Base-by-base conservation (phyloP, 35 echinoderm and acorn worm genomes). In the Apostichopus californicus region DNA sequence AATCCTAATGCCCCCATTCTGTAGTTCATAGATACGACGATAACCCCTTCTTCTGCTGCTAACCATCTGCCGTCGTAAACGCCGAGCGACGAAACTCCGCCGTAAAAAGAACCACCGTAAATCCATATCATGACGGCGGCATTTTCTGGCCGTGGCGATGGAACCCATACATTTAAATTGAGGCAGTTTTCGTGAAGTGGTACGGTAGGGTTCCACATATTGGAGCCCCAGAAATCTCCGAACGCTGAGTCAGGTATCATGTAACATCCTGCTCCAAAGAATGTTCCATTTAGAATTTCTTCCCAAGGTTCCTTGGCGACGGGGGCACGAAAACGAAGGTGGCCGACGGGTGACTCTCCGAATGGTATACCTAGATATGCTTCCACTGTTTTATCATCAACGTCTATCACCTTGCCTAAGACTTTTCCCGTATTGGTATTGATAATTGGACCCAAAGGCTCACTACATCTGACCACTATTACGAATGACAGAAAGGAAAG, bases 11-110 rank as follows among this genome's bases (percentile, higher is more conserved):
- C 88, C 6, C 94, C 93, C 55, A 98, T 83, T 82, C 97, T 88
- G 81, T 98, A 98, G 66, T 98, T 98, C 94, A 98, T 96, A 3
- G 94, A 96, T 1, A 98, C 97, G 25, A 98, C 95, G 17, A 98
- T 86, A 22, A 98, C 91, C 11, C 92, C 77, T 79, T 96, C 92
- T 73, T 91, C 94, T 3, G 97, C 93, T 20, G 95, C 77, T 77
- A 98, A 57, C 70, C 78, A 92, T 28, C 86, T 88, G 13, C 97
- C 95, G 87, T 98, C 93, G 72, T 98, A 98, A 7, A 98, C 87
- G n/a, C 91, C 94, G 17, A 98, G 87, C 5, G 95, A 94, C 5
- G 97, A 94, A 20, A 81, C 83, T 54, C 95, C 97, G n/a, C 61
- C 26, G 63, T 92, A 91, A 78, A 94, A 96, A 1, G 90, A 86